Evolutionary conservation across 92 coral and sea anemone species (phyloP), one percentile per base, ranked within the genome.

Genomic region (Paramuricea clavata): DNA sequence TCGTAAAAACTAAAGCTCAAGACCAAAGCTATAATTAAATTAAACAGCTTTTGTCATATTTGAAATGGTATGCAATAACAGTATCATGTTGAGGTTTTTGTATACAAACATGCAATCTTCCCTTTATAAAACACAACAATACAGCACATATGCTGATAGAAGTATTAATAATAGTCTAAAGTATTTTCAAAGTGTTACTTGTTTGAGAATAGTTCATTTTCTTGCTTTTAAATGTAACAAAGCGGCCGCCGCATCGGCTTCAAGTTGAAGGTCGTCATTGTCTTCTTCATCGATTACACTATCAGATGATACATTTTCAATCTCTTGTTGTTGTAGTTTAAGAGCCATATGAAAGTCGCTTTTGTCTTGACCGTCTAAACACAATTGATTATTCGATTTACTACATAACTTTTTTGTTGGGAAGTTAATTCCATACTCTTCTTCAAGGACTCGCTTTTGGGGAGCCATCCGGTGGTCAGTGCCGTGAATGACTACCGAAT

Each of bases 281-380:
- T 57, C 71, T 16, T 64, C 35, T 1, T 28, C 17, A 3, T 65
- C 41, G 12, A 16, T 28, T 65, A 31, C 41, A 28, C 39, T 33
- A 31, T 26, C 28, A 3, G n/a, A 16, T 33, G 72, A 7, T 12
- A 12, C 68, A 47, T 76, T 41, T 81, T 69, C 54, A 27, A 85
- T 49, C 86, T 89, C 90, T 76, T 89, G 74, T 78, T 78, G 78
- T 76, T 89, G 92, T 26, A 85, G 32, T 85, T 85, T 77, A 31
- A 85, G 73, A 3, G 92, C 92, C 0, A 89, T 39, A 12, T 69
- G 57, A 49, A 89, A 89, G 72, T 89, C 92, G 59, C 28, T 16
- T 49, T 69, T 42, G 16, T 56, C 81, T 28, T 28, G 43, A 16
- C 23, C 22, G 41, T 65, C 72, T 60, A 60, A 26, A 31, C 72